These are phyloP conservation scores for Hydractinia echinata DNA, from an alignment of 30 jellyfish, hydroid and myxozoan species.

Conservation along the genomic window DNA sequence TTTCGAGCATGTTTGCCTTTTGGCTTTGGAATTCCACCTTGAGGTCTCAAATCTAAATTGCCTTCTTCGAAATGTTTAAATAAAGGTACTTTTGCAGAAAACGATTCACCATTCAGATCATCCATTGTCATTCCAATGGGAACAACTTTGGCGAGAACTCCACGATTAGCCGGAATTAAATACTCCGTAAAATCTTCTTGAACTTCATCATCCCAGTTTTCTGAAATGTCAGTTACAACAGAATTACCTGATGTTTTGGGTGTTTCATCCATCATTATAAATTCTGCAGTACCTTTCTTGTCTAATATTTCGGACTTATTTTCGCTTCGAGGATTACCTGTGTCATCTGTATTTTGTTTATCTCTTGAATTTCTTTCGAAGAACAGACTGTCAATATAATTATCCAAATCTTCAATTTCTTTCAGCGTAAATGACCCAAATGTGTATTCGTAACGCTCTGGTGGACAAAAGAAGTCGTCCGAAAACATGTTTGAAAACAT, in stretches of 20 bases:
- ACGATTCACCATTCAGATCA: conserved; percentile 1
- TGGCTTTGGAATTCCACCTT: conserved; percentile 5
- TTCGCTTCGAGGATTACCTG: not conserved
- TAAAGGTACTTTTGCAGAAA: not conserved
- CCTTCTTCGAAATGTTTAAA: conserved; percentile 13
- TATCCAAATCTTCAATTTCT: not conserved
- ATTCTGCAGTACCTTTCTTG: not conserved
- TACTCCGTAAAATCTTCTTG: not conserved
- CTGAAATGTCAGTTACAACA: not conserved
- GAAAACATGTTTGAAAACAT: not conserved
- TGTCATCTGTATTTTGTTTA: not conserved
- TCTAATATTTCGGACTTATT: not conserved
- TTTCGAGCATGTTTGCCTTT: not conserved
- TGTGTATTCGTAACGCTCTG: conserved; percentile 14
- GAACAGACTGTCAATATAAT: not conserved
- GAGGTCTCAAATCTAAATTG: not conserved
- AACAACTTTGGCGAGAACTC: not conserved
- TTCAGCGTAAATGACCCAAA: not conserved
- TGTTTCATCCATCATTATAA: not conserved
- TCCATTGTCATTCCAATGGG: conserved; percentile 25
- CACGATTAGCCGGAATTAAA: not conserved
- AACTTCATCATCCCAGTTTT: conserved; percentile 15
- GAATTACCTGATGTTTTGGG: not conserved
- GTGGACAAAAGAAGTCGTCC: conserved; percentile 4
- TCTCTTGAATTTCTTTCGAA: not conserved